Base-by-base conservation (phyloP, 2,888 invertebrate genomes). In the Agonopterix alstromeriana region DNA sequence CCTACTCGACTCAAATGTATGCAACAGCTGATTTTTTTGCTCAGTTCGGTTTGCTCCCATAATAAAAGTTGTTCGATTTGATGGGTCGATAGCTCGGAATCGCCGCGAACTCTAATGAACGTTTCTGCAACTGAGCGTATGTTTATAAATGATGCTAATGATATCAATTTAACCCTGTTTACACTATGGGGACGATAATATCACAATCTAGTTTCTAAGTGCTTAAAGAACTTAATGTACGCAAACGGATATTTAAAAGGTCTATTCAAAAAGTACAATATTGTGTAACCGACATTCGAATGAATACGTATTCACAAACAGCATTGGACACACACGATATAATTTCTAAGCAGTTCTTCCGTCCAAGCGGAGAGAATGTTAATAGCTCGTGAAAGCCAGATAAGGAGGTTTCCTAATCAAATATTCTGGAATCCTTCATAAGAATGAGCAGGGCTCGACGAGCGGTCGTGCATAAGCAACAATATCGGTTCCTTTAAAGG, bases 391-490 rank as follows among this genome's bases (percentile, higher is more conserved):
- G 70, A 73, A 74, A 80, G 72, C 76, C 79, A 73, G 70, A 80
- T 79, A 80, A 79, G 74, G 76, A 77, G 69, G 70, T 67, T 63
- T 73, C 73, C 76, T 81, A 77, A 83, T 83, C 82, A 81, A 84
- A 83, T 83, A 82, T 82, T 83, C 81, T 65, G 74, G 73, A 71
- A 79, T 77, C 77, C 75, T 72, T 73, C 73, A 75, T 76, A 73
- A 75, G 73, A 76, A 80, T 74, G 71, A 73, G 68, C 65, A 56
- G 63, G 27, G 67, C 64, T 60, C 60, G 63, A 59, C 61, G 66
- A 66, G 72, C 70, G 70, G 58, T 70, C 73, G 74, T 75, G 80
- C 78, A 81, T 77, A 82, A 77, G 76, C 79, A 81, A 82, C 80
- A 76, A 81, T 81, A 79, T 78, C 74, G 75, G 70, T 69, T 77